Evolutionary conservation across 2,888 invertebrate species (phyloP).

Genomic region (Trissoscelio sp.): DNA sequence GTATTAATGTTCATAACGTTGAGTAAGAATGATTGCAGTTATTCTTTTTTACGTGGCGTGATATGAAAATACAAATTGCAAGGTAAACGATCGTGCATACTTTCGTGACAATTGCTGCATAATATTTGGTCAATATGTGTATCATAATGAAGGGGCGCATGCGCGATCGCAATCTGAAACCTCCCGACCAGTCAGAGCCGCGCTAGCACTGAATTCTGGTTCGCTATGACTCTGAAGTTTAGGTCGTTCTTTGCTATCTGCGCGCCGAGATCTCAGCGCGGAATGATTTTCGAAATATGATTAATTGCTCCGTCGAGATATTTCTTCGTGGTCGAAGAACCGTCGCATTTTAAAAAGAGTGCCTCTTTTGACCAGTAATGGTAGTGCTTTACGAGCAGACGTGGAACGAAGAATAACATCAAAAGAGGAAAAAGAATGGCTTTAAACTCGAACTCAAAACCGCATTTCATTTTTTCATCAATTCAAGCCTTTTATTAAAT

Average conservation of each 20-base stretch:
- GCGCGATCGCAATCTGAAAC: slow-evolving; percentile 68
- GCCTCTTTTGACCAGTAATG: slow-evolving; percentile 71
- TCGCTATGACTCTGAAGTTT: slow-evolving; percentile 80
- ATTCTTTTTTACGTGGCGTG: slow-evolving; percentile 43
- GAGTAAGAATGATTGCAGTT: slow-evolving; percentile 58
- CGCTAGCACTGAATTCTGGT: slow-evolving; percentile 70
- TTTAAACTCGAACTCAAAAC: slow-evolving; percentile 49
- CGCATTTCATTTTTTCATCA: slow-evolving; percentile 59
- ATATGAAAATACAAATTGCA: slow-evolving; percentile 68
- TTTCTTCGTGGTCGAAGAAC: slow-evolving; percentile 74
- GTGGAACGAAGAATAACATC: slow-evolving; percentile 66
- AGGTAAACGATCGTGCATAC: slow-evolving; percentile 67
- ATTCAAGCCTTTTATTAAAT: slow-evolving; percentile 61
- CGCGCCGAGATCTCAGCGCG: slow-evolving; percentile 80
- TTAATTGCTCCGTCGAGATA: slow-evolving; percentile 81
- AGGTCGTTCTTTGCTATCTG: slow-evolving; percentile 79
- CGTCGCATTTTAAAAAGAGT: slow-evolving; percentile 70
- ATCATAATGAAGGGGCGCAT: slow-evolving; percentile 68
- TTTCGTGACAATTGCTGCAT: slow-evolving; percentile 69
- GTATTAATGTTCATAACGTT: slow-evolving; percentile 54
- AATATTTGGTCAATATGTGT: slow-evolving; percentile 69
- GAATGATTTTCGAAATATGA: slow-evolving; percentile 84
- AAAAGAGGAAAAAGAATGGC: slow-evolving; percentile 67
- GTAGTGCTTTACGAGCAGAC: slow-evolving; percentile 66
- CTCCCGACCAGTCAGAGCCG: slow-evolving; percentile 63